Base-by-base conservation (phyloP, 2,888 invertebrate species). In the Chaitophorus viminalis region DNA sequence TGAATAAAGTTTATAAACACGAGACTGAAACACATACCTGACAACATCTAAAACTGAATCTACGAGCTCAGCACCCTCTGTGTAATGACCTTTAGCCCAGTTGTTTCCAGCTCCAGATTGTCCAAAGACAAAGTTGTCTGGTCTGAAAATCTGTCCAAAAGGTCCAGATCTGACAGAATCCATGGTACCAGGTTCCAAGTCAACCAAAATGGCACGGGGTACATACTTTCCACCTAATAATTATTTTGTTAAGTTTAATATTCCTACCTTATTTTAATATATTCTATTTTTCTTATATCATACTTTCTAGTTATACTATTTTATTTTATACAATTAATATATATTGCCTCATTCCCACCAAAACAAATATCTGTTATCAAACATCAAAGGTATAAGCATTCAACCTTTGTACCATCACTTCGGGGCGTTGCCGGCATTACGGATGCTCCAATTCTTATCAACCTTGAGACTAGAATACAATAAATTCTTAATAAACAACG, bases 161-260 rank as follows among this genome's bases (percentile, higher is more conserved):
- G 95, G 94, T 76, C 95, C 95, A 77, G 95, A 94, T 90, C 96
- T 92, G 90, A 97, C 95, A 18, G 95, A 94, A 91, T 97, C 97
- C 96, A 97, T 96, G 60, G 97, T 97, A 18, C 96, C 96, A 0
- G 96, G 96, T 92, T 97, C 97, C 91, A 97, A 92, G 92, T 97
- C 97, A 84, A 97, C 95, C 89, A 97, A 93, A 46, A 97, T 94
- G 0, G 97, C 96, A 17, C 97, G 93, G 0, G 97, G 97, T 25
- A 97, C 97, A 92, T 94, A 97, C 91, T 95, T 95, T 17, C 94
- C 94, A 92, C 90, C 90, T 90, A 77, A 46, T 33, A 25, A 76
- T 21, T n/a, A 76, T 52, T 46, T 11, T 46, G 11, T 3, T 46
- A 36, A 14, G 36, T 46, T 11, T 11, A 46, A 46, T 76, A 36